Percentiles rank a stretch among this genome's conserved stretches.
Evolutionary conservation across 1,140 invertebrate genomes (phyloP).

Genomic region (Hydropsyche tenuis): DNA sequence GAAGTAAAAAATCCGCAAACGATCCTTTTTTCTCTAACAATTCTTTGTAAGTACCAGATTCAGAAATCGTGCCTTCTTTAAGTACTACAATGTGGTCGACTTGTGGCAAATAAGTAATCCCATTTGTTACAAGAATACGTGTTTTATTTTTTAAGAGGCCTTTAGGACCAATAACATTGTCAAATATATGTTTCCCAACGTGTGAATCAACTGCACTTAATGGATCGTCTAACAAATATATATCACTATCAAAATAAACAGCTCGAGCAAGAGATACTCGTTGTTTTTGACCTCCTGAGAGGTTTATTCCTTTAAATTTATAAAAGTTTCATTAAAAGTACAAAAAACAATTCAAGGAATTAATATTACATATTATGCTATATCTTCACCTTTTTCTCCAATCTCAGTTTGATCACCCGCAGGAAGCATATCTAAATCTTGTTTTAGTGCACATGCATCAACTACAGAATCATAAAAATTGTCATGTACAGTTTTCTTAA

Average conservation of each 20-base stretch:
- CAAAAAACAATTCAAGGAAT: too few relatives aligned
- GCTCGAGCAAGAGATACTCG: conserved; percentile 92
- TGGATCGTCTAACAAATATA: conserved; percentile 95
- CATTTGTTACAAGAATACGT: conserved; percentile 86
- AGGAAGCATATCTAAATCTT: conserved; percentile 87
- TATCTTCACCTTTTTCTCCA: conserved; percentile 90
- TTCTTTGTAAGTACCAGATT: conserved; percentile 84
- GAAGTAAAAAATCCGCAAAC: conserved; percentile 82
- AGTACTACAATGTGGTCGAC: conserved; percentile 88
- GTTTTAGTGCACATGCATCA: conserved; percentile 81
- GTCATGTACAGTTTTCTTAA: conserved; percentile 75
- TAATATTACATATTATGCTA: too few relatives aligned
- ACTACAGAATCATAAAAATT: conserved; percentile 81
- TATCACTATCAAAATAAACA: conserved; percentile 88
- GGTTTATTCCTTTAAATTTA: conserved; percentile 76
- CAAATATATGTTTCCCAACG: conserved; percentile 95
- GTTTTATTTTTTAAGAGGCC: conserved; percentile 84
- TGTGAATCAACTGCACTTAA: conserved; percentile 95
- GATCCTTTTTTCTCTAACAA: conserved; percentile 80
- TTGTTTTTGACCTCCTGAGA: conserved; percentile 98
- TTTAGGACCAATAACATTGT: conserved; percentile 82
- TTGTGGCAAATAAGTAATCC: conserved; percentile 86
- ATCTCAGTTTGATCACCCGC: conserved; percentile 92
- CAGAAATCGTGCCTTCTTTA: conserved; percentile 82
- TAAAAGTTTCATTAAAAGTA: not conserved